A percentile compares a stretch with the other conserved stretches of the same genome.
These are phyloP conservation scores for Parnassius smintheus DNA, from an alignment of 2,888 invertebrate species.

Conservation along the genomic window DNA sequence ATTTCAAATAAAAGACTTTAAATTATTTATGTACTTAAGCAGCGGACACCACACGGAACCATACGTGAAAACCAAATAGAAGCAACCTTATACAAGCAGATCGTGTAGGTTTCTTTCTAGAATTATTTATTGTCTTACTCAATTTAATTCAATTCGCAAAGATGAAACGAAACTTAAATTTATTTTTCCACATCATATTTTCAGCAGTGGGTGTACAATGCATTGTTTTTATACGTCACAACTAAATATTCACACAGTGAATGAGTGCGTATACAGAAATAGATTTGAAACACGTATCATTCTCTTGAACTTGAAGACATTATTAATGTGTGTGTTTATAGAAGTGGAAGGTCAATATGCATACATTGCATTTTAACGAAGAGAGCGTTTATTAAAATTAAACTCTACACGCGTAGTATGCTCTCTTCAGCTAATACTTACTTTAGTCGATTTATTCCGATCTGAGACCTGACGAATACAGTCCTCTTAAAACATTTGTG, in stretches of 20 bases:
- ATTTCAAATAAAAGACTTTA: too few relatives aligned
- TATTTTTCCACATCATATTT: slow-evolving; percentile 21
- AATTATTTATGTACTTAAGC: slow-evolving; percentile 14
- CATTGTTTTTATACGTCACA: slow-evolving; percentile 16
- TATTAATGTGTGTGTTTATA: too few relatives aligned
- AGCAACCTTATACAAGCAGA: slow-evolving; percentile 29
- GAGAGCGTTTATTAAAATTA: too few relatives aligned
- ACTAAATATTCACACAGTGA: slow-evolving; percentile 14
- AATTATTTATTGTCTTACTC: slow-evolving; percentile 35
- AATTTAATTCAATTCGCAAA: slow-evolving; percentile 10
- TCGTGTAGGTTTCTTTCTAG: slow-evolving; percentile 52
- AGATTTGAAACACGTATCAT: slow-evolving; percentile 8
- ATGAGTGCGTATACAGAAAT: slow-evolving; percentile 16
- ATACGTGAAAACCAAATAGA: slow-evolving; percentile 42
- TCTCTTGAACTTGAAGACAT: slow-evolving; percentile 18
- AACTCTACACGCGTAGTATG: too few relatives aligned
- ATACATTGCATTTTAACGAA: too few relatives aligned
- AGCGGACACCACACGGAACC: slow-evolving; percentile 40
- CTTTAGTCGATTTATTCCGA: too few relatives aligned
- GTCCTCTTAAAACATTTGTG: too few relatives aligned
- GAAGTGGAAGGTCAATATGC: too few relatives aligned
- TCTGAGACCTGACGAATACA: too few relatives aligned
- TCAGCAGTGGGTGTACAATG: slow-evolving; percentile 6
- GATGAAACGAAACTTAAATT: slow-evolving; percentile 31
- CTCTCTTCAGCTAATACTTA: too few relatives aligned